These are phyloP conservation scores for Apotomis capreana DNA, from an alignment of 2,888 invertebrate species.

Conservation along the genomic window DNA sequence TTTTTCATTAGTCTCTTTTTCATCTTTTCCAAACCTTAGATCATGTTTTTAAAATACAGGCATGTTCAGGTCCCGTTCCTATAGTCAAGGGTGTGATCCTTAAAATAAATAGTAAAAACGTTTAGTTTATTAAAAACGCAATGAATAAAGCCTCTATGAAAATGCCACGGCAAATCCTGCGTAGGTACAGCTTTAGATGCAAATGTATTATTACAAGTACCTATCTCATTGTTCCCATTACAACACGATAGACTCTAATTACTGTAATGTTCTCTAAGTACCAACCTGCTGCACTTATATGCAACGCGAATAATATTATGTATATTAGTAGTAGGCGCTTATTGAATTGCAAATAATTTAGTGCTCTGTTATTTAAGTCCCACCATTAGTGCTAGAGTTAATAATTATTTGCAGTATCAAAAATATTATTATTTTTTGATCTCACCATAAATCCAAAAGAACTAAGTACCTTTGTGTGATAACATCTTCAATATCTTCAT, in stretches of 20 bases:
- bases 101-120: background rate
- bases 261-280: conserved; percentile 63
- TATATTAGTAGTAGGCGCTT: conserved; percentile 38
- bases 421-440: background rate
- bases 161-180: background rate
- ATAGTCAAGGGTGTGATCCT: background rate
- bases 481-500: background rate
- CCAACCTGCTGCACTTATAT: conserved; percentile 58
- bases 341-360: conserved; percentile 41
- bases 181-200: conserved; percentile 8
- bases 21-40: too few relatives aligned
- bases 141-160: background rate
- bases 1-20: too few relatives aligned
- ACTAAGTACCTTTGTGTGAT: too few relatives aligned
- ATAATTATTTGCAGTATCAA: conserved; percentile 5
- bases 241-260: conserved; percentile 77
- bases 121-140: too few relatives aligned
- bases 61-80: too few relatives aligned
- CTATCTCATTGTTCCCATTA: conserved; percentile 75
- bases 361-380: conserved; percentile 13
- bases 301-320: conserved; percentile 53
- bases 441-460: too few relatives aligned
- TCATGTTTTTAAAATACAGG: too few relatives aligned
- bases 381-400: conserved; percentile 1
- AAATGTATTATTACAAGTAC: conserved; percentile 38